Evolutionary conservation across 2,797 vertebrate genomes (phyloP), one percentile per base, ranked within the genome.

Genomic region (Acanthurus lineatus): DNA sequence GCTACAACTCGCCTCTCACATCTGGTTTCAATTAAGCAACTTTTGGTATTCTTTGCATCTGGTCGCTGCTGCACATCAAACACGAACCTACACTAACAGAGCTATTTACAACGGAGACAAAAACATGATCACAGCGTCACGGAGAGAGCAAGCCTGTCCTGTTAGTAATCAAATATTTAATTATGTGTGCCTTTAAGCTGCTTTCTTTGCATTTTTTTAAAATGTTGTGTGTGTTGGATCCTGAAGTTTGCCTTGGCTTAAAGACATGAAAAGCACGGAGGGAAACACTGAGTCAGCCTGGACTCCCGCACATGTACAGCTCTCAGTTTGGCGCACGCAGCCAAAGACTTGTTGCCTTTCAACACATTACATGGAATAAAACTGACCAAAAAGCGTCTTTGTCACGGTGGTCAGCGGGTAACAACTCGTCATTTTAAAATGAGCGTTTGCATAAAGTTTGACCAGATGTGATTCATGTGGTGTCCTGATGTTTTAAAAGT

Each of bases 11-110:
- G 72, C 62, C 88, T 85, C 89, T 74, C 20, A 96, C 97, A 99
- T 99, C 97, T 99, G 98, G 96, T 94, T 95, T 84, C 94, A 91
- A 96, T 99, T 96, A 97, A 86, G 89, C 92, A 93, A 88, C 92
- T 93, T 91, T 92, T 22, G 38, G 52, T 42, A 22, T 52, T 53
- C 20, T 53, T 40, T 96, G 95, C 95, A 94, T 96, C 93, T 96
- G 89, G 77, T 87, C 61, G 62, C 90, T 67, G 80, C 82, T 76
- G 87, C 87, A 83, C 83, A 87, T 92, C 82, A 90, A 85, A 86
- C 85, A 81, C 49, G 52, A 76, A 70, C 69, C 75, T 80, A 57
- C 53, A 32, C 64, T n/a, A 20, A 54, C 28, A 65, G n/a, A 73
- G 54, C n/a, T 72, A 48, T 56, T 81, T 75, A 71, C 56, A 71